Evolutionary conservation across 2,113 vertebrate genomes (phyloP).

Genomic region (Brienomyrus longianalis): DNA sequence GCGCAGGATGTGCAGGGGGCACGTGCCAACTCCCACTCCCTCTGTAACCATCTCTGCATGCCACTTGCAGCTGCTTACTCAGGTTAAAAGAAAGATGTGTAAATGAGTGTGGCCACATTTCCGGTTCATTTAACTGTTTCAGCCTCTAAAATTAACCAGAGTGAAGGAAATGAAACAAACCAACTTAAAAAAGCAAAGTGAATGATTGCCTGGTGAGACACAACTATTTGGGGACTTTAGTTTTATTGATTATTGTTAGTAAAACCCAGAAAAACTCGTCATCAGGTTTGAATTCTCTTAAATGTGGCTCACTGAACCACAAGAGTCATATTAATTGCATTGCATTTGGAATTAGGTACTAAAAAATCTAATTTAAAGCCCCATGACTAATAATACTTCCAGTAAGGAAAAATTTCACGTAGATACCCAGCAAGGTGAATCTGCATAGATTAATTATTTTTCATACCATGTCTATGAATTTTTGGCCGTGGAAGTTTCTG

Average conservation of each 20-base stretch:
- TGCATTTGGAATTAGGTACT: background rate
- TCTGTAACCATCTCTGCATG: background rate
- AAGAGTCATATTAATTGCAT: background rate
- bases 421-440: background rate
- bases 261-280: background rate
- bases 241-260: background rate
- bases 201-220: background rate
- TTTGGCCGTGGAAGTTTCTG: background rate
- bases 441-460: background rate
- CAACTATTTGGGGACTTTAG: background rate
- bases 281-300: background rate
- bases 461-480: background rate
- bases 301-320: background rate
- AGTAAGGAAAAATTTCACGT: background rate
- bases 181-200: background rate
- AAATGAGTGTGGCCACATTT: background rate
- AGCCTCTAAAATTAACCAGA: background rate
- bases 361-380: background rate
- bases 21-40: background rate
- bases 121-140: background rate
- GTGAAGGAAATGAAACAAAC: background rate
- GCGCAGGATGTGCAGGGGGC: background rate
- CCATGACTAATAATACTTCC: background rate
- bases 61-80: background rate
- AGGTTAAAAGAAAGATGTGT: background rate